Evolutionary conservation across 1,140 invertebrate genomes (phyloP), one percentile per base, ranked within the genome.

Genomic region (Propsilocerus akamusi): DNA sequence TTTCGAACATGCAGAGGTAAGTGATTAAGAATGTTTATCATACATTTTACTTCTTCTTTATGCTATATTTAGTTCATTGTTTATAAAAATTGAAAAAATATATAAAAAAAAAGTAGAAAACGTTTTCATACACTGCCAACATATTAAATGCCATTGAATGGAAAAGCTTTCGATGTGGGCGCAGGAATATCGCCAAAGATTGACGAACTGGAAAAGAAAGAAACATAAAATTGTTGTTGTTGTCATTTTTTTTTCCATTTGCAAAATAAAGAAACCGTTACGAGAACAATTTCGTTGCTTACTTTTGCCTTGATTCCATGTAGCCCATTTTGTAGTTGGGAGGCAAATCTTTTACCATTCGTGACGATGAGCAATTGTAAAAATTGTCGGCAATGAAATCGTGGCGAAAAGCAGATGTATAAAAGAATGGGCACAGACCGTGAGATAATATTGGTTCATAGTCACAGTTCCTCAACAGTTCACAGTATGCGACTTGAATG

Each of bases 1-100:
- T 86, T 86, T 59, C 71, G 82, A 55, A 84, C 81, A 11, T 89
- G 86, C 66, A 72, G 75, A 25, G 81, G 77, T 74, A 54, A 67
- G 69, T 64, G n/a, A 46, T 17, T 10, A 46, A 30, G 28, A 10
- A 30, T 30, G 14, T 4, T 30, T 12, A 30, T 12, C 28, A 30
- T 30, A 30, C 11, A 7, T 30, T 12, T 30, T 30, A 10, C 3
- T n/a, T 30, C 28, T 30, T 30, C 14, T 8, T 12, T n/a, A 30
- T 30, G 28, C 28, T n/a, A n/a, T n/a, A n/a, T n/a, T n/a, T n/a
- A 3, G 28, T 3, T 8, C 10, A 10, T 12, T 4, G 14, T 30
- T 30, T 4, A 12, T 30, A 30, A 30, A 30, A 30, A 30, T 10
- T 12, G 28, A 4, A 7, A 30, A 30, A 30, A 12, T 30, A 12